These are phyloP conservation scores for Tragulus kanchil DNA, from an alignment of 2,113 vertebrate genomes.

Conservation along the genomic window DNA sequence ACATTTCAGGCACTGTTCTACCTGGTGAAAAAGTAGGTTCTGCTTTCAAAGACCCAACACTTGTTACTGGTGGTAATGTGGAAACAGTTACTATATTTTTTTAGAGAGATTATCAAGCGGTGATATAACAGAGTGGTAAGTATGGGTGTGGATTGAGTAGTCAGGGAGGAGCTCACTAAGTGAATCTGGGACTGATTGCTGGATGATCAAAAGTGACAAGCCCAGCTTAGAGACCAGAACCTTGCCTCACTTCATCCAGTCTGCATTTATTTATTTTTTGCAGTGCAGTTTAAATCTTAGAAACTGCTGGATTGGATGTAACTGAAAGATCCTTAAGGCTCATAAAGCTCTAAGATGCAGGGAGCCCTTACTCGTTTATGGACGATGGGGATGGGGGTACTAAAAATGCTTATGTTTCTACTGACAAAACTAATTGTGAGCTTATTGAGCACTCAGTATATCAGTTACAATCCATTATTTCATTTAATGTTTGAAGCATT, in stretches of 20 bases:
- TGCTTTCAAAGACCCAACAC: background rate
- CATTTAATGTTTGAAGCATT: background rate
- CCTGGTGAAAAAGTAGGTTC: background rate
- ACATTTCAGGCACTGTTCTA: background rate
- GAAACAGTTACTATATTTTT: background rate
- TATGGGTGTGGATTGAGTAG: accelerated
- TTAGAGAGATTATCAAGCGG: background rate
- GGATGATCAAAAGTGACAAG: background rate
- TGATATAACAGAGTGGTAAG: background rate
- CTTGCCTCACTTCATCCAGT: background rate
- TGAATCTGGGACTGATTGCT: background rate
- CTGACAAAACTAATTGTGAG: background rate
- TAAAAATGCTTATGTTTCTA: background rate
- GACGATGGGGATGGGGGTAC: background rate
- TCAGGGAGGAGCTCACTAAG: background rate
- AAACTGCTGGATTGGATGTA: background rate
- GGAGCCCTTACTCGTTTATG: background rate
- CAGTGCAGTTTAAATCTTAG: background rate
- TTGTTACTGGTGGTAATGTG: background rate
- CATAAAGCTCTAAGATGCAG: background rate
- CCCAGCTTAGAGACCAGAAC: background rate
- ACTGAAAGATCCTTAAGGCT: background rate
- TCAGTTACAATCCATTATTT: background rate
- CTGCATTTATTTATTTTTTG: background rate
- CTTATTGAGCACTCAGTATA: background rate